A percentile compares a stretch with the other conserved stretches of the same genome.
Conservation (phyloP, 1,140 invertebrate species). For the Cephus cinctus region DNA sequence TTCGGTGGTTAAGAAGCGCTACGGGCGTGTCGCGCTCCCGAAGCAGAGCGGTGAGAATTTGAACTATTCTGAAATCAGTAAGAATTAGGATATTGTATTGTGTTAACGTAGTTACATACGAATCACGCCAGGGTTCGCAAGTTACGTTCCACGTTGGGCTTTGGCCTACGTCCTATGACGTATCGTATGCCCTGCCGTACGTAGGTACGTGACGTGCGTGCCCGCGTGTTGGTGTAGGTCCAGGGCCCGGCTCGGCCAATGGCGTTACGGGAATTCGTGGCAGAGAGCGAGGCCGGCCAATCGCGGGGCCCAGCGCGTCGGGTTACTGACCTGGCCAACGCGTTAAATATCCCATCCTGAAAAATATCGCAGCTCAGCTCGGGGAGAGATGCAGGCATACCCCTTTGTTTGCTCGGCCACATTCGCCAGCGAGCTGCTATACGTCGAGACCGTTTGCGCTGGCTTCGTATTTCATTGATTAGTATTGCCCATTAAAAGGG, state of each 20-base stretch:
- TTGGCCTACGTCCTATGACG: no score
- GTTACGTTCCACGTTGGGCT: no score
- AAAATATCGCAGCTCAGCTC: conserved; percentile 45
- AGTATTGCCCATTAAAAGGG: conserved; percentile 54
- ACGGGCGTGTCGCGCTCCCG: no score
- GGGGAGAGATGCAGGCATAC: neutral
- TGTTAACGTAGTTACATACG: no score
- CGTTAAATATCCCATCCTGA: conserved; percentile 57
- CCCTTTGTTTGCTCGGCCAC: conserved; percentile 48
- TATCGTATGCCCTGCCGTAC: no score
- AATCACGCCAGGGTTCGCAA: no score
- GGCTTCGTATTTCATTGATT: conserved; percentile 54
- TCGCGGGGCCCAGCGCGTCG: conserved; percentile 41
- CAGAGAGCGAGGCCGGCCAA: conserved; percentile 46
- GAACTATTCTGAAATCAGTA: no score
- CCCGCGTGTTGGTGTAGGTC: conserved; percentile 52
- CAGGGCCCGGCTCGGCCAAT: conserved; percentile 54
- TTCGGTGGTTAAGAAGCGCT: no score
- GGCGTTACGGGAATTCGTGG: conserved; percentile 49
- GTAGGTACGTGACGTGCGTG: conserved; percentile 28
- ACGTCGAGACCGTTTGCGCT: conserved; percentile 30
- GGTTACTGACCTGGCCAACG: conserved; percentile 55
- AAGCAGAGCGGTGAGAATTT: no score
- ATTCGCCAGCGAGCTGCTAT: conserved; percentile 25
- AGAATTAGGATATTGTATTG: no score